Percentiles rank a stretch among this genome's conserved stretches.
Evolutionary conservation across 2,113 vertebrate species (phyloP).

Genomic region (Gallinago paraguaiae): DNA sequence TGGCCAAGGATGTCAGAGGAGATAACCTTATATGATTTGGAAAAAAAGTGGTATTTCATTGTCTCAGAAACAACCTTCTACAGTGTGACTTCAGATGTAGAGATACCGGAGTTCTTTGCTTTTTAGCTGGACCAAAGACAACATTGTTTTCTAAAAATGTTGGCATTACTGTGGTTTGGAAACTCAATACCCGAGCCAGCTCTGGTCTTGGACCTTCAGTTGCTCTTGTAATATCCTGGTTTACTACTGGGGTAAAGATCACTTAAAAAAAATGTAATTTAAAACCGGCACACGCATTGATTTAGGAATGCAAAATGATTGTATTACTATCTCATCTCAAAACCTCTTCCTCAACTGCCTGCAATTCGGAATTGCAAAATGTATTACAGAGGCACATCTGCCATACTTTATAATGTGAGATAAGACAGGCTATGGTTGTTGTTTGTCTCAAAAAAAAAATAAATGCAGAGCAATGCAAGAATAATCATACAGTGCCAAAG

Average conservation of each 20-base stretch:
- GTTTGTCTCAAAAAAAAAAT: neutral
- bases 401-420: neutral
- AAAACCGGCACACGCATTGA: neutral
- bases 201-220: neutral
- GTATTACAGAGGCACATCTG: neutral
- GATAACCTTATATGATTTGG: neutral
- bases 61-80: neutral
- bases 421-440: neutral
- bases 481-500: neutral
- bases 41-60: neutral
- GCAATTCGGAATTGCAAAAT: neutral
- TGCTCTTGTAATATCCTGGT: neutral
- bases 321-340: slow-evolving; percentile 7
- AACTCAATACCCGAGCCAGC: neutral
- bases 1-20: neutral
- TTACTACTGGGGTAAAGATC: neutral
- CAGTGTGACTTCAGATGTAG: neutral
- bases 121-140: neutral
- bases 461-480: neutral
- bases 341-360: neutral
- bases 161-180: neutral
- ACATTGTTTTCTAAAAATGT: neutral
- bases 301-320: slow-evolving; percentile 15
- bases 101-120: neutral
- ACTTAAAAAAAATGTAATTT: neutral